Evolutionary conservation across 2,113 vertebrate genomes (phyloP).

Genomic region (Choloepus hoffmanni): DNA sequence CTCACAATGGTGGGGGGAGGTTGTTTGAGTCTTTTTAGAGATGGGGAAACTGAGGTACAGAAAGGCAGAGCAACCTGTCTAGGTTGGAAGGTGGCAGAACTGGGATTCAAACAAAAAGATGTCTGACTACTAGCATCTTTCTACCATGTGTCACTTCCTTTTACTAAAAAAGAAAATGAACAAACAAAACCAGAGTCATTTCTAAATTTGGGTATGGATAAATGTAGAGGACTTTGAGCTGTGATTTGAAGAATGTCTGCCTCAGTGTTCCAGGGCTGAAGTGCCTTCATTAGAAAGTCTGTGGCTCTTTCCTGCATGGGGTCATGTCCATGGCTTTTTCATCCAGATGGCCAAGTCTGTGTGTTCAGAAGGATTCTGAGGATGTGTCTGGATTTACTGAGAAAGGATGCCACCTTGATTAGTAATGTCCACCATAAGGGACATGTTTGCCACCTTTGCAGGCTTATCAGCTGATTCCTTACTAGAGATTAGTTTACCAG

Average conservation of each 20-base stretch:
- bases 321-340: background rate
- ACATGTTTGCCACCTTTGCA: background rate
- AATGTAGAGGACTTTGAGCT: background rate
- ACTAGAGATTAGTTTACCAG: background rate
- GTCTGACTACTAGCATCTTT: background rate
- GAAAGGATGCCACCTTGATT: background rate
- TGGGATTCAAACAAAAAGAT: background rate
- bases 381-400: background rate
- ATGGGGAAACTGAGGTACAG: slow-evolving; percentile 2
- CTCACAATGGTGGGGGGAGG: background rate
- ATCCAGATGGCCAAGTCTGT: background rate
- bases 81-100: background rate
- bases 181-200: background rate
- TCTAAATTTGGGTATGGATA: background rate
- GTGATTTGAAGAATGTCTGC: background rate
- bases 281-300: background rate
- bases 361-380: background rate
- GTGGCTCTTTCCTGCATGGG: background rate
- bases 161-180: background rate
- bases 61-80: background rate
- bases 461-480: background rate
- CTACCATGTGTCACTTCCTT: fast-evolving
- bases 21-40: background rate
- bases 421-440: fast-evolving
- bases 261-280: background rate